Base-by-base conservation (phyloP, 2,797 vertebrate species). In the Dryobates pubescens region DNA sequence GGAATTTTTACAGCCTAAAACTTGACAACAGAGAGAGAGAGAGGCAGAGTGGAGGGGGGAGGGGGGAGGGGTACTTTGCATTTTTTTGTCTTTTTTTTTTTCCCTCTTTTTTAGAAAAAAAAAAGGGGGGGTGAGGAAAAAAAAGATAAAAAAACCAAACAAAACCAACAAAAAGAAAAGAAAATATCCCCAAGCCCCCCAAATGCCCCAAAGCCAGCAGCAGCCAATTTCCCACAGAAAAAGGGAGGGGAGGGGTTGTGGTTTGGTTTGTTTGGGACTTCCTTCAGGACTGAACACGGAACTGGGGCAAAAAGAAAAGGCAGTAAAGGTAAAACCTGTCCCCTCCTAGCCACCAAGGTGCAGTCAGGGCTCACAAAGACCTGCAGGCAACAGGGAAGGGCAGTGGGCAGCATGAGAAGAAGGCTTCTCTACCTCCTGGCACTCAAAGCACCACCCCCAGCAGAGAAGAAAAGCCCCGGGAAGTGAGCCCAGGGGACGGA, bases 1-100 rank as follows among this genome's bases (percentile, higher is more conserved):
- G 97, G 97, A 98, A 98, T 98, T 51, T 51, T 97, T 98, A 98
- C 98, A 98, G 97, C 98, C 97, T 98, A 98, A 97, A 97, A 96
- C 95, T 92, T 92, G 97, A 98, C 98, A 97, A 98, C 98, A 98
- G 93, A 95, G 96, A 98, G 97, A 97, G 97, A 98, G 97, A 97
- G 95, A 98, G 97, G 98, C 97, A 97, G 97, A 97, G 96, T 56
- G 27, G 27, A 29, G 27, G 53, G 53, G n/a, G n/a, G n/a, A n/a
- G 13, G 24, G 6, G 24, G 51, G 19, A 20, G 47, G 47, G 22
- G 45, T 22, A 96, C 2, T 4, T 6, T 13, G 86, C 62, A 19
- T 10, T 13, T 36, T 27, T 7, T 30, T 24, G 3, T 2, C 63
- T 51, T 87, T 96, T 96, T 96, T 4, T 4, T 11, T 86, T 68